phyloP scores from a whole-genome alignment of 2,113 vertebrate genomes.

The Asarcornis scutulata region DNA sequence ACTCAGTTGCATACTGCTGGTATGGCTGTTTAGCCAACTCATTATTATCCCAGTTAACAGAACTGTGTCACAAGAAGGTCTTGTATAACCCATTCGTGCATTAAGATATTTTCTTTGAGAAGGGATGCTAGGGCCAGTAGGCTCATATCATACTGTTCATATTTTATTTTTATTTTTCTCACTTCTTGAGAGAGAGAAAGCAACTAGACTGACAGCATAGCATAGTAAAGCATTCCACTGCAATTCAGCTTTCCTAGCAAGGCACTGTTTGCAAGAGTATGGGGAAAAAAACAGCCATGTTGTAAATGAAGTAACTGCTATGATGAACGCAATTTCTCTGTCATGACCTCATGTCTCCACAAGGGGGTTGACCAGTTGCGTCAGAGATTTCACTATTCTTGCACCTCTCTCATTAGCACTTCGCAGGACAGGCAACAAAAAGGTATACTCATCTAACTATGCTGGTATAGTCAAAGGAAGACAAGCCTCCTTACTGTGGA shows the following conservation, averaged over 20 bases:
- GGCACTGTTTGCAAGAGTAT: neutral
- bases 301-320: neutral
- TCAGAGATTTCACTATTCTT: neutral
- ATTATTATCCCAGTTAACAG: neutral
- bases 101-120: neutral
- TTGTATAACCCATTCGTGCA: neutral
- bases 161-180: neutral
- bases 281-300: neutral
- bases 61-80: neutral
- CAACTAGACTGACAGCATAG: neutral
- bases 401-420: neutral
- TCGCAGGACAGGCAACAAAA: neutral
- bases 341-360: neutral
- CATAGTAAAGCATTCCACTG: neutral
- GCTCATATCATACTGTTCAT: neutral
- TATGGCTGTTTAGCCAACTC: neutral
- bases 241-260: slow-evolving; percentile 1
- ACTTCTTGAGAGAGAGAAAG: neutral
- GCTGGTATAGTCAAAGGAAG: neutral
- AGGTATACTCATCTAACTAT: fast-evolving
- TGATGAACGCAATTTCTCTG: neutral
- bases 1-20: neutral
- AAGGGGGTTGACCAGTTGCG: neutral
- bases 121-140: neutral
- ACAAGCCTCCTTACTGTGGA: neutral